phyloP scores from a whole-genome alignment of 2,113 vertebrate species.

The Tauraco erythrolophus region DNA sequence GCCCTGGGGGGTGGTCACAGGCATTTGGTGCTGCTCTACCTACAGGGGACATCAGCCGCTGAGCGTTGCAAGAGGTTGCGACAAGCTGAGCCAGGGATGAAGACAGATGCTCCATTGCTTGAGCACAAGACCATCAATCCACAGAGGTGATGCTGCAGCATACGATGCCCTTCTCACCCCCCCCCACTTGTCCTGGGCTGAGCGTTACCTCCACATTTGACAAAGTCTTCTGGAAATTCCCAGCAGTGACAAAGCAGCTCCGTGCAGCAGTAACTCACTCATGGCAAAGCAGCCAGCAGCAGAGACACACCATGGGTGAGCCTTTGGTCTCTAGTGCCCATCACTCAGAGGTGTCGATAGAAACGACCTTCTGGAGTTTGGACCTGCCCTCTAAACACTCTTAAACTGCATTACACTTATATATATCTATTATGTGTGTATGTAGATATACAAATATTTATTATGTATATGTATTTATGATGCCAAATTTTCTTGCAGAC shows the following conservation, averaged over 20 bases:
- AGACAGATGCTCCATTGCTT: accelerated
- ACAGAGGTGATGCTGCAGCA: accelerated
- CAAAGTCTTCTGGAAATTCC: neutral
- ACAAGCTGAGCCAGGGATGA: neutral
- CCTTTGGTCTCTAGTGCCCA: neutral
- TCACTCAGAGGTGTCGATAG: neutral
- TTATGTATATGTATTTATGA: neutral
- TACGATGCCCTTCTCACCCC: neutral
- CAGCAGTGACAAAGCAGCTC: neutral
- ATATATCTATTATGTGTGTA: neutral
- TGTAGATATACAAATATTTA: neutral
- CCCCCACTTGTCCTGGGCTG: neutral
- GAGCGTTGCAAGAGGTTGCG: neutral
- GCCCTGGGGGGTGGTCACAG: neutral
- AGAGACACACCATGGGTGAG: neutral
- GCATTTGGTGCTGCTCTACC: accelerated
- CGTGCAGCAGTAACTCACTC: neutral
- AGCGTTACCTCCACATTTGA: neutral
- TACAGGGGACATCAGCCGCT: accelerated
- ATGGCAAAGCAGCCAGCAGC: neutral
- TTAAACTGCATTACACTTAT: neutral
- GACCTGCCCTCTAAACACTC: neutral
- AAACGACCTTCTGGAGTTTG: neutral
- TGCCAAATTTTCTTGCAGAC: neutral
- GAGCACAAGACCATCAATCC: accelerated